Conservation (phyloP, 2,113 vertebrate genomes). For the Fukomys damarensis region DNA sequence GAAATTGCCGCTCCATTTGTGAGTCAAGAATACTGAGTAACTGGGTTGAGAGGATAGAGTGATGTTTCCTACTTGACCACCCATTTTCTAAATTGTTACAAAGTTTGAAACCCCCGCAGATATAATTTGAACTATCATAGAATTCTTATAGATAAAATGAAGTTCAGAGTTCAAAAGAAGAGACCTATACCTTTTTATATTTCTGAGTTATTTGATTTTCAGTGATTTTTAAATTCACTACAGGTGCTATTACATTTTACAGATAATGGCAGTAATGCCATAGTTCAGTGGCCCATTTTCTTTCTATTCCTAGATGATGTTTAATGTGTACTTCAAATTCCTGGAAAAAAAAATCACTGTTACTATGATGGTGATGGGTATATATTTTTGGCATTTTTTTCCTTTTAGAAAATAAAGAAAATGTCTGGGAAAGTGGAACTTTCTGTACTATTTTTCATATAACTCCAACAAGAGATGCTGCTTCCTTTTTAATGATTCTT, state of each 20-base stretch:
- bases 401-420: conserved; percentile 16
- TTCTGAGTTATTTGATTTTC: conserved; percentile 35
- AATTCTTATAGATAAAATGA: conserved; percentile 51
- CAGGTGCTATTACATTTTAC: neutral
- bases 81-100: conserved; percentile 53
- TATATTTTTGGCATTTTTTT: neutral
- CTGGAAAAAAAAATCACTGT: conserved; percentile 51
- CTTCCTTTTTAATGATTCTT: neutral
- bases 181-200: neutral
- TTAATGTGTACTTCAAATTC: conserved; percentile 47
- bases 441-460: neutral
- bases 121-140: neutral
- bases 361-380: neutral
- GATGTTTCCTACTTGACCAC: neutral
- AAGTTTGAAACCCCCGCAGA: conserved; percentile 21
- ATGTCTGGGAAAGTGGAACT: conserved; percentile 11
- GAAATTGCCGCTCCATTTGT: neutral
- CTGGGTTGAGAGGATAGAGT: neutral
- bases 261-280: neutral
- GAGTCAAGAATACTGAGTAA: neutral
- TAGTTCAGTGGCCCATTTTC: conserved; percentile 3
- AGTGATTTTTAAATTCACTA: conserved; percentile 32
- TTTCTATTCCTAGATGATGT: conserved; percentile 37
- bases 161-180: conserved; percentile 4
- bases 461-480: neutral